phyloP scores from a whole-genome alignment of 2,888 invertebrate species.

The Drosophila mimetica region DNA sequence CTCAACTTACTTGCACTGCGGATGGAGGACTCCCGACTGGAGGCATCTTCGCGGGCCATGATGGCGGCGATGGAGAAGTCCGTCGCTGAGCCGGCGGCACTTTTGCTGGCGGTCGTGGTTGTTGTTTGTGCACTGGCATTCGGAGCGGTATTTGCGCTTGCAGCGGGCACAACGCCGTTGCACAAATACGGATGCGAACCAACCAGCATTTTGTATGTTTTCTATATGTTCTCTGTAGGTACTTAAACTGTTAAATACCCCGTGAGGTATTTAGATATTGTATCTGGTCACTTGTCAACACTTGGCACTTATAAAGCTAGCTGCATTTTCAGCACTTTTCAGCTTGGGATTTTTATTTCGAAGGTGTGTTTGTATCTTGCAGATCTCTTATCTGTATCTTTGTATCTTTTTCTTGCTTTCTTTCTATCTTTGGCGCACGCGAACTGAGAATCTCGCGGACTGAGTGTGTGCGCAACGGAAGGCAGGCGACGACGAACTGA shows the following conservation, averaged over 20 bases:
- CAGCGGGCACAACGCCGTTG: constrained; percentile 68
- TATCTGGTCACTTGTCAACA: constrained; percentile 66
- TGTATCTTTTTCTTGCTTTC: constrained; percentile 19
- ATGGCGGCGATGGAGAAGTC: constrained; percentile 98
- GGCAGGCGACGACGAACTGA: constrained; percentile 85
- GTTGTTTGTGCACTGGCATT: constrained; percentile 87
- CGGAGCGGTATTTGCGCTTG: constrained; percentile 66
- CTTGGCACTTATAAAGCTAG: constrained; percentile 61
- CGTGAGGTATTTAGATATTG: constrained; percentile 24
- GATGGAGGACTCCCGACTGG: constrained; percentile 82
- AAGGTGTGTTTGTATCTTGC: constrained; percentile 3
- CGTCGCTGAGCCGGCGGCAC: constrained; percentile 87
- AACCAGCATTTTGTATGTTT: constrained; percentile 73
- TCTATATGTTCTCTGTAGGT: constrained; percentile 13
- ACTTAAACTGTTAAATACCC: constrained; percentile 1
- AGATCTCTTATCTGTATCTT: constrained; percentile 17
- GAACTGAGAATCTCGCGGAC: constrained; percentile 63
- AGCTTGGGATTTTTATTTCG: neutral
- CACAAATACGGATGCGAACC: constrained; percentile 82
- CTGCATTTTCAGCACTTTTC: constrained; percentile 56
- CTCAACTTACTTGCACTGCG: constrained; percentile 82
- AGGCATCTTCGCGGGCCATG: constrained; percentile 89
- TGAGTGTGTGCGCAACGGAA: constrained; percentile 83
- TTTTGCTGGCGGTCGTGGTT: constrained; percentile 75
- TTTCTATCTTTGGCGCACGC: constrained; percentile 42